Conservation (phyloP, 2,888 invertebrate genomes). For the Brenthis daphne region DNA sequence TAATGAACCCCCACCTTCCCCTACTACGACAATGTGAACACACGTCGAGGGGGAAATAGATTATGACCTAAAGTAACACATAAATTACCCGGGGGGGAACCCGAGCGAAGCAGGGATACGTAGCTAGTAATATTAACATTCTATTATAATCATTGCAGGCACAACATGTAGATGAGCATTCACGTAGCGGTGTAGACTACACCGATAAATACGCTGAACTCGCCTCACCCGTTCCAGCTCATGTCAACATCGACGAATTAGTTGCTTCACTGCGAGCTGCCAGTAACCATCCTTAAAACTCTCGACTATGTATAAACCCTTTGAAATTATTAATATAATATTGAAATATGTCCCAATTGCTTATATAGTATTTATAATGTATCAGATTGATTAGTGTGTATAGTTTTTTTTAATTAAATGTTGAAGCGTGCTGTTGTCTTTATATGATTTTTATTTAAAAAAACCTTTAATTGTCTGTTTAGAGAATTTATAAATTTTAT, state of each 20-base stretch:
- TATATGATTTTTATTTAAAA: constrained; percentile 25
- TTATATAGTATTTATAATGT: constrained; percentile 2
- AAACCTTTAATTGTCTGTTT: too few relatives aligned
- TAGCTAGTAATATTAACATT: background rate
- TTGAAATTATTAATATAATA: background rate
- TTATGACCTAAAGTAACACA: too few relatives aligned
- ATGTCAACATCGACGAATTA: constrained; percentile 55
- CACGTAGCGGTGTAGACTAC: constrained; percentile 44
- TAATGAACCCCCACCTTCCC: too few relatives aligned
- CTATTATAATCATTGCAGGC: constrained; percentile 25
- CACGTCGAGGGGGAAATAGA: too few relatives aligned
- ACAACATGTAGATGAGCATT: constrained; percentile 31
- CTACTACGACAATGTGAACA: too few relatives aligned
- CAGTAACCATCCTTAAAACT: constrained; percentile 37
- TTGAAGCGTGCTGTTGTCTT: constrained; percentile 53
- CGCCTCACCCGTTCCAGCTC: constrained; percentile 57
- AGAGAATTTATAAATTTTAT: too few relatives aligned
- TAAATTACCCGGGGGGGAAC: too few relatives aligned
- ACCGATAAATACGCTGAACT: constrained; percentile 62
- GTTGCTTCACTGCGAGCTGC: constrained; percentile 51
- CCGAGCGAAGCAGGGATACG: too few relatives aligned
- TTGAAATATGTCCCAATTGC: background rate
- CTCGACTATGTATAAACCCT: constrained; percentile 36
- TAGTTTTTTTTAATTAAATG: constrained; percentile 47
- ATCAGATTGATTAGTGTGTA: constrained; percentile 25